Conservation (phyloP, 2,113 vertebrate genomes). For the Tricholaema leucomelas region DNA sequence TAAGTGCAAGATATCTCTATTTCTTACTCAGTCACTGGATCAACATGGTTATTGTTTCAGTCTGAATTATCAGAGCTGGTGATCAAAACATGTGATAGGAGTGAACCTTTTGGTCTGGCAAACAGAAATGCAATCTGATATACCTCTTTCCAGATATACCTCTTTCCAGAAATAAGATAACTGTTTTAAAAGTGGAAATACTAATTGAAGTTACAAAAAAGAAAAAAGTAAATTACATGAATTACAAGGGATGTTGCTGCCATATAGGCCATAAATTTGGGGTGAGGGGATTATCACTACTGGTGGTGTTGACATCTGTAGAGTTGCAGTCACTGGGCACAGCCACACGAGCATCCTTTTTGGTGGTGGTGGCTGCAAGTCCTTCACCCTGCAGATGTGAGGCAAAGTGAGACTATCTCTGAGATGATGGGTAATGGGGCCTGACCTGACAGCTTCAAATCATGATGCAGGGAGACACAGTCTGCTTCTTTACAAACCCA, state of each 20-base stretch:
- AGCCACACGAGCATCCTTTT: background rate
- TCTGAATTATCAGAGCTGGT: background rate
- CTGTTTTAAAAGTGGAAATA: background rate
- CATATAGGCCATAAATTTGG: background rate
- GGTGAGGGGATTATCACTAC: background rate
- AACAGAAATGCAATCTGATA: background rate
- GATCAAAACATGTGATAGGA: background rate
- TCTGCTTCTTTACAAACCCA: background rate
- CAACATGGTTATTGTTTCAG: conserved; percentile 19
- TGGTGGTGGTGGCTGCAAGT: background rate
- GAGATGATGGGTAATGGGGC: background rate
- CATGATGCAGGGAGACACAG: background rate
- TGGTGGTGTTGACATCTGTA: background rate
- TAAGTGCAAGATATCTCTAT: conserved; percentile 73
- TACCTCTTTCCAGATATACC: background rate
- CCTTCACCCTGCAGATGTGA: background rate
- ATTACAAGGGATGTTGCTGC: background rate
- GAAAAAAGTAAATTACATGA: background rate
- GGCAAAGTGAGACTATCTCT: background rate
- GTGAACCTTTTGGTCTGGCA: conserved; percentile 4
- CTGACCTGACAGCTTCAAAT: background rate
- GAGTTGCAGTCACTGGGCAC: background rate
- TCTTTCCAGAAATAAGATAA: background rate
- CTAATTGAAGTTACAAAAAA: background rate
- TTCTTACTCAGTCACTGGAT: background rate